Evolutionary conservation across 2,888 invertebrate genomes (phyloP).

Genomic region (Nomada lathburiana): DNA sequence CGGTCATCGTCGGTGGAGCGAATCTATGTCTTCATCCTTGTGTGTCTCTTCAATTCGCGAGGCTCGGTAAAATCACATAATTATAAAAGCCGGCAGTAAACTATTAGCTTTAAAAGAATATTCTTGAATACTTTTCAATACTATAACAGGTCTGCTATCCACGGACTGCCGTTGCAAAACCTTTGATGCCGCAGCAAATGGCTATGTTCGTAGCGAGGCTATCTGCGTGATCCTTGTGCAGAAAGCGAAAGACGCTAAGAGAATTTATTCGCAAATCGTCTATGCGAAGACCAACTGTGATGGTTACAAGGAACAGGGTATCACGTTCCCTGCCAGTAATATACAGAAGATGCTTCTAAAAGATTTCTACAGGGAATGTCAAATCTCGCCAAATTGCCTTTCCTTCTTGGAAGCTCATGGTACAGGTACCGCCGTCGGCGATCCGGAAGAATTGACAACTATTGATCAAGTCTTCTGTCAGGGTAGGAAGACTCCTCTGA

Average conservation of each 20-base stretch:
- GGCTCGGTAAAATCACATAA: conserved; percentile 84
- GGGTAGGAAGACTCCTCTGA: conserved; percentile 90
- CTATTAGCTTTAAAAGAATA: neutral
- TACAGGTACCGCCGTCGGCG: conserved; percentile 93
- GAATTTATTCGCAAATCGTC: conserved; percentile 85
- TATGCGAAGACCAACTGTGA: conserved; percentile 88
- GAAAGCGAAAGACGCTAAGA: conserved; percentile 85
- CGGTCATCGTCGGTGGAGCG: conserved; percentile 95
- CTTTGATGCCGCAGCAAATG: conserved; percentile 93
- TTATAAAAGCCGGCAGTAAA: neutral
- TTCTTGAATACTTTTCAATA: neutral
- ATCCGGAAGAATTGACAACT: conserved; percentile 95
- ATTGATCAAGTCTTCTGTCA: conserved; percentile 92
- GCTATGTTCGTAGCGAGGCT: conserved; percentile 94
- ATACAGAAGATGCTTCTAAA: conserved; percentile 83
- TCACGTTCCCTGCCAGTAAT: conserved; percentile 80
- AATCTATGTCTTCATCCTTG: conserved; percentile 95
- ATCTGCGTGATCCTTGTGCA: conserved; percentile 90
- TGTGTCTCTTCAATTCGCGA: conserved; percentile 93
- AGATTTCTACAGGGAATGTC: conserved; percentile 87
- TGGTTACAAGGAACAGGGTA: conserved; percentile 85
- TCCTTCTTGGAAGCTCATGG: conserved; percentile 90
- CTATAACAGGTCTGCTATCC: conserved; percentile 89
- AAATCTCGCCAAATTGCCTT: conserved; percentile 86
- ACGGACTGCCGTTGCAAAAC: conserved; percentile 94